These are phyloP conservation scores for Ligdia adustata DNA, from an alignment of 2,888 invertebrate species.

Conservation along the genomic window DNA sequence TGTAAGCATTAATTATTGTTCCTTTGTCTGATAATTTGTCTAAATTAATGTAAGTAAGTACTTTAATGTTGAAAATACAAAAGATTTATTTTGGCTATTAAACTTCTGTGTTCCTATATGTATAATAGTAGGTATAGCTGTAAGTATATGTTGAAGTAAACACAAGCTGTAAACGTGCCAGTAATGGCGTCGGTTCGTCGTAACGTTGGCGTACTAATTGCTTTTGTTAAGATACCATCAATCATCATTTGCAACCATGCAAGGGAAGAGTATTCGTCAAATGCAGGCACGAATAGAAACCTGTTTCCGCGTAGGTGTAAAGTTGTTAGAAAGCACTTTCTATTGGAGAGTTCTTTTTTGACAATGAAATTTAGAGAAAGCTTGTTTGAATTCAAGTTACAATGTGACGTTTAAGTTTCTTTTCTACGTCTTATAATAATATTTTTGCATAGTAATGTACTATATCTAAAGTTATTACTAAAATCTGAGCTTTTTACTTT, in stretches of 20 bases:
- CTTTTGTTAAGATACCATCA: constrained; percentile 29
- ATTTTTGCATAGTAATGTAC: too few relatives aligned
- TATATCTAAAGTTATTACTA: too few relatives aligned
- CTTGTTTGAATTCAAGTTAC: too few relatives aligned
- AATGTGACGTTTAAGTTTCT: too few relatives aligned
- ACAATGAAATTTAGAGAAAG: background rate
- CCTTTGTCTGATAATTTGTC: too few relatives aligned
- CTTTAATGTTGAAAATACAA: background rate
- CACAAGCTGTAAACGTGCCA: background rate
- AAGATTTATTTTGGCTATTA: background rate
- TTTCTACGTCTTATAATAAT: too few relatives aligned
- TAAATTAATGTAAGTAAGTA: too few relatives aligned
- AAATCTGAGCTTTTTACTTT: too few relatives aligned
- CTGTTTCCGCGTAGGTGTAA: background rate
- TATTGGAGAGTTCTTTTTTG: background rate
- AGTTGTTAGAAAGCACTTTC: background rate
- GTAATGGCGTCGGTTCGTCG: constrained; percentile 2
- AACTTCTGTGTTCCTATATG: constrained; percentile 5
- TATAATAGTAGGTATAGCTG: background rate
- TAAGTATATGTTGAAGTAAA: background rate
- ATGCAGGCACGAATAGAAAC: constrained; percentile 1
- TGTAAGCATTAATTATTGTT: too few relatives aligned
- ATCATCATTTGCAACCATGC: constrained; percentile 26
- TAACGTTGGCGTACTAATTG: constrained; percentile 24
- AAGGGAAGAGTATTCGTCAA: constrained; percentile 10